phyloP scores from a whole-genome alignment of 2,888 invertebrate species.

The Polydrusus pterygomalis region DNA sequence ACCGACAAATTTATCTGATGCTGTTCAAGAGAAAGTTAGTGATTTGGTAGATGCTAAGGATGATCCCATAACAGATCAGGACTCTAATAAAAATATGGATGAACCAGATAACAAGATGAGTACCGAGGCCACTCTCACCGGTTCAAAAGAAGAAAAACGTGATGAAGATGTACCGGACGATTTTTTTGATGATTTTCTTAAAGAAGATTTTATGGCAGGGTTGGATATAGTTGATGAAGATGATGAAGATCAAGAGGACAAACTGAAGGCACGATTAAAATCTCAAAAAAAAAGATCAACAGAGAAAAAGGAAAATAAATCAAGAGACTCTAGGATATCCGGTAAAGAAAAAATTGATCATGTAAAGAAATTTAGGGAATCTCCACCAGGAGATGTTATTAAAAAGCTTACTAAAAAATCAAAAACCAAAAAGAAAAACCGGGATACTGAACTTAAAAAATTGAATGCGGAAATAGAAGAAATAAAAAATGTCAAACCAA shows the following conservation, averaged over 20 bases:
- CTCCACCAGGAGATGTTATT: slow-evolving; percentile 27
- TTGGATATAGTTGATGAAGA: slow-evolving; percentile 71
- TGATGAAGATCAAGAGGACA: slow-evolving; percentile 65
- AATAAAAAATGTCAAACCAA: slow-evolving; percentile 28
- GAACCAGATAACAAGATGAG: not conserved
- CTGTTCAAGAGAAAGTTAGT: not conserved
- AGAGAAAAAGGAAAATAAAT: slow-evolving; percentile 4
- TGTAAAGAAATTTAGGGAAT: slow-evolving; percentile 38
- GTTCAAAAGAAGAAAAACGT: slow-evolving; percentile 57
- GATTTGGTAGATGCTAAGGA: not conserved
- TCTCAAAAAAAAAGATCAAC: slow-evolving; percentile 26
- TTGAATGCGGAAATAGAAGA: slow-evolving; percentile 38
- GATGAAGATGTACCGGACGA: slow-evolving; percentile 70
- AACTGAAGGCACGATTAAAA: slow-evolving; percentile 48
- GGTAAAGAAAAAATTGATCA: slow-evolving; percentile 41
- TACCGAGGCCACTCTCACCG: not conserved
- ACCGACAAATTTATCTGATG: not conserved
- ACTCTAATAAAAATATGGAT: not conserved
- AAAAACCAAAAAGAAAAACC: slow-evolving; percentile 32
- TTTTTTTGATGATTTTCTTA: slow-evolving; percentile 71
- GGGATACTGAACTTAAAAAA: slow-evolving; percentile 33
- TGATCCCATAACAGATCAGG: not conserved
- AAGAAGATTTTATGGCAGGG: slow-evolving; percentile 71
- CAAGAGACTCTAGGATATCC: slow-evolving; percentile 9
- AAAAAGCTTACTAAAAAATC: slow-evolving; percentile 12